Conservation (phyloP, 2,888 invertebrate genomes). For the Hemicrepidius hirtus region DNA sequence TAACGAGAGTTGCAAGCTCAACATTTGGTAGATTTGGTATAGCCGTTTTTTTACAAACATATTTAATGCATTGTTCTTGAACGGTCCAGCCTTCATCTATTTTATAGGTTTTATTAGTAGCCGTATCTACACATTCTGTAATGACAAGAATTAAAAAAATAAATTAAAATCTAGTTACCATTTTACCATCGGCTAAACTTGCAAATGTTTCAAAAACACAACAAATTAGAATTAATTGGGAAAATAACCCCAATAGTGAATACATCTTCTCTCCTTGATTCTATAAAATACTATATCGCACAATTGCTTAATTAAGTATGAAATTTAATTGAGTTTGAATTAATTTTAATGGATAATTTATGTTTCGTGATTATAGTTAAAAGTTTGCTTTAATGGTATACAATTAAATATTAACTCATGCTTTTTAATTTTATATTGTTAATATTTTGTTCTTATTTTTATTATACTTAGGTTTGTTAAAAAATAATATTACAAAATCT, state of each 20-base stretch:
- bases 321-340: not conserved
- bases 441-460: too few relatives aligned
- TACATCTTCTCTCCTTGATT: not conserved
- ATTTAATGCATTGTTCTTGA: slow-evolving; percentile 7
- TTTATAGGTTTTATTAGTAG: slow-evolving; percentile 1
- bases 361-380: not conserved
- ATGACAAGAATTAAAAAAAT: not conserved
- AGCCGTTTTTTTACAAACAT: not conserved
- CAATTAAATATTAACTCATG: too few relatives aligned
- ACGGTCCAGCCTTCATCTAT: not conserved
- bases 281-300: not conserved
- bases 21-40: not conserved
- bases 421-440: too few relatives aligned
- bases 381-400: too few relatives aligned
- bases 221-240: too few relatives aligned
- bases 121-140: slow-evolving; percentile 7
- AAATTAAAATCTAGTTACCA: not conserved
- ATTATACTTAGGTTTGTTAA: too few relatives aligned
- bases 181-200: not conserved
- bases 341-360: not conserved
- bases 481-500: too few relatives aligned
- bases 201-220: too few relatives aligned
- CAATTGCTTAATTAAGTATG: slow-evolving; percentile 1
- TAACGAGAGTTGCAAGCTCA: not conserved
- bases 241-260: too few relatives aligned